These are phyloP conservation scores for Chaitophorus viminalis DNA, from an alignment of 2,888 invertebrate genomes.

Conservation along the genomic window DNA sequence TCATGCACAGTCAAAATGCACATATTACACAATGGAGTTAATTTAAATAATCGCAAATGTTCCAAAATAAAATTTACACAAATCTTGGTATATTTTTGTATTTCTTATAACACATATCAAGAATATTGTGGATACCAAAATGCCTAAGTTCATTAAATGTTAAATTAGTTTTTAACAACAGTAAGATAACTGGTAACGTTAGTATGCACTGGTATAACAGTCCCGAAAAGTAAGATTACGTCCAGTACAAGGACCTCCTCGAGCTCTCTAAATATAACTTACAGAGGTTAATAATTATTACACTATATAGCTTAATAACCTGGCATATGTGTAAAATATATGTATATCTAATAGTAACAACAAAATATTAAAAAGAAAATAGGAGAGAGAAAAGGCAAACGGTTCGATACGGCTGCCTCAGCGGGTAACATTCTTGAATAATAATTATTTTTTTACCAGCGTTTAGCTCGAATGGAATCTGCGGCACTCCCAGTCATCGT, in stretches of 20 bases:
- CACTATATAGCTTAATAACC: background rate
- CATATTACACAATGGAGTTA: background rate
- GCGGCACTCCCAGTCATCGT: constrained; percentile 57
- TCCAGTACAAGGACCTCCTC: constrained; percentile 33
- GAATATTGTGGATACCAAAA: background rate
- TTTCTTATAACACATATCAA: background rate
- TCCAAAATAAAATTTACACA: background rate
- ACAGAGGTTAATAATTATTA: constrained; percentile 23
- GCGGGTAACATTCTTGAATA: constrained; percentile 62
- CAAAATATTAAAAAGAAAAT: constrained; percentile 43
- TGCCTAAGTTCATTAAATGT: background rate
- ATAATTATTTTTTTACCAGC: constrained; percentile 50
- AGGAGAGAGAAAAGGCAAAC: constrained; percentile 10
- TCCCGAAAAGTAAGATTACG: constrained; percentile 48
- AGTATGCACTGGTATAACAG: constrained; percentile 17
- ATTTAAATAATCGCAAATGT: background rate
- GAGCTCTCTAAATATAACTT: constrained; percentile 23
- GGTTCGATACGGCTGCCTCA: constrained; percentile 47
- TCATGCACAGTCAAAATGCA: background rate
- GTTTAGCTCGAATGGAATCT: constrained; percentile 61
- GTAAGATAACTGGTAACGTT: background rate
- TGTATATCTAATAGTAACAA: constrained; percentile 2
- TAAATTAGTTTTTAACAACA: background rate
- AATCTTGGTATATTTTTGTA: background rate
- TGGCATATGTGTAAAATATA: background rate